Evolutionary conservation across 2,797 vertebrate species (phyloP), one percentile per base, ranked within the genome.

Genomic region (Heliangelus exortis): DNA sequence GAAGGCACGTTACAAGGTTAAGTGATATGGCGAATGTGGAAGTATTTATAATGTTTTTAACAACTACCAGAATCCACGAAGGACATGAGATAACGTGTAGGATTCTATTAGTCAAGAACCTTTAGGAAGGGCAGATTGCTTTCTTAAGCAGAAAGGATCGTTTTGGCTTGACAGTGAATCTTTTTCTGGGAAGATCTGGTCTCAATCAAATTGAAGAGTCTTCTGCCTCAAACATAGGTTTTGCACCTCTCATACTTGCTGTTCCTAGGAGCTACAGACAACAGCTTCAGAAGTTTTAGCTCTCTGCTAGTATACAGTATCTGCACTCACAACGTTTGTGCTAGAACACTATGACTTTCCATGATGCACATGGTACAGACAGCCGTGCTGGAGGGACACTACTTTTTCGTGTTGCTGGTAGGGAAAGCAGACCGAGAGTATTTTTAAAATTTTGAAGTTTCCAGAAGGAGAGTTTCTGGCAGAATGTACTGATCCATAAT

Each of bases 1-100:
- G 99, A 99, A 96, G 98, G 98, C 97, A 97, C 98, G 31, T 91
- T 99, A 34, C 98, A 99, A 88, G 98, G 98, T 90, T 98, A 98
- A 97, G 95, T 90, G 81, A 89, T 39, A 75, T 2, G 53, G 66
- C 84, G 89, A 84, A 84, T 9, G 16, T 79, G 95, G 92, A 90
- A 96, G 73, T 90, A 96, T 86, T 96, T 84, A 39, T 34, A 93
- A 81, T 67, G 90, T 82, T 95, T 96, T 86, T 83, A 86, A 96
- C 87, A 97, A 62, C 82, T 74, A 65, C 90, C 96, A 96, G 96
- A 95, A 96, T 97, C 97, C 94, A 36, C 45, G 84, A 96, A 95
- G 95, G 93, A 97, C 80, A 90, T 94, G 95, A 94, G 94, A 93
- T 87, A 93, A 95, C 63, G 65, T 87, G 94, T 94, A 95, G 92